Base-by-base conservation (phyloP, 2,797 vertebrate genomes). In the Platalea minor region DNA sequence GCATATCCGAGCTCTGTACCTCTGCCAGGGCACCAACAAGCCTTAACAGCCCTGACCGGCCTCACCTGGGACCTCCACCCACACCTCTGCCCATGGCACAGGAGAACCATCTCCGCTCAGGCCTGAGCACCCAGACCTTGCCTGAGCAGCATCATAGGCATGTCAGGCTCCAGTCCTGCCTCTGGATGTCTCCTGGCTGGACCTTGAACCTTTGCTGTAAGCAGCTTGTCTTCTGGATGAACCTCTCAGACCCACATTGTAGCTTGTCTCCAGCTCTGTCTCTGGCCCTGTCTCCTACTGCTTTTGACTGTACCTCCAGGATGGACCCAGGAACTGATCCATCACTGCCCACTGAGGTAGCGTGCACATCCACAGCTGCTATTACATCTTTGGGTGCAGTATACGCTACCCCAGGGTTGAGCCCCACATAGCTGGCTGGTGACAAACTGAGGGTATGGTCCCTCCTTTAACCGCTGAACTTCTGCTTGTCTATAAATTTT, bases 211-310 rank as follows among this genome's bases (percentile, higher is more conserved):
- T 73, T 53, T 61, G 33, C 18, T 85, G 11, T 9, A 45, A 53
- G 61, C 53, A 76, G 23, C 23, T 53, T 76, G 5, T n/a, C 54
- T 68, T 76, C 67, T 8, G 28, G 29, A 56, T 39, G 17, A 26
- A 51, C 2, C 4, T 35, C 56, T 83, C 60, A 54, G 33, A n/a
- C 6, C 14, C 15, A 13, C 0, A 0, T 1, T 63, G 11, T 7
- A 39, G 13, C 26, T 57, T 45, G 28, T 41, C 45, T 86, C 35
- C 45, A 48, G 11, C 23, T 70, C 45, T 2, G 0, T 9, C 70
- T 75, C 70, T 35, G 48, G 14, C 16, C 15, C 15, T 20, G 13
- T 74, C 21, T 75, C 46, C 56, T 75, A 7, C 13, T 79, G 82
- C 10, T 91, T 85, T 68, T 89, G 75, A 23, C n/a, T 48, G 33